A percentile compares a stretch with the other conserved stretches of the same genome.
Conservation (phyloP, 1,140 invertebrate genomes). For the Lutraria rhynchaena region DNA sequence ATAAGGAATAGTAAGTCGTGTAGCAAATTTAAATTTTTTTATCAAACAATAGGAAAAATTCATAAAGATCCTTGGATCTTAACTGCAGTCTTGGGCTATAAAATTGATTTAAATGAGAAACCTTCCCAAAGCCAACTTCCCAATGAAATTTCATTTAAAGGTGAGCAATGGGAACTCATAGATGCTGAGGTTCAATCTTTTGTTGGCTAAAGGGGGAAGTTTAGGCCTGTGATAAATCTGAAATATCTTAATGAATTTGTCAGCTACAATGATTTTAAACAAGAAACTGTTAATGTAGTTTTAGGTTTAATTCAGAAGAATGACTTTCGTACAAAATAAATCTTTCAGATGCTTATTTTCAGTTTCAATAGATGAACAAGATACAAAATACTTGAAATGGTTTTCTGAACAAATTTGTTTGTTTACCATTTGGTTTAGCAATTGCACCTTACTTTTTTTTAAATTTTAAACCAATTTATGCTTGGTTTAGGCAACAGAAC, state of each 20-base stretch:
- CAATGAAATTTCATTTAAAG: slow-evolving; percentile 30
- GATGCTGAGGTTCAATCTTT: slow-evolving; percentile 25
- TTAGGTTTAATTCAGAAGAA: slow-evolving; percentile 25
- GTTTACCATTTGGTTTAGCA: slow-evolving; percentile 5
- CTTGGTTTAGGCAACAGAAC: slow-evolving; percentile 36
- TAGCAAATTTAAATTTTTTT: slow-evolving; percentile 3
- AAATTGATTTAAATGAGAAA: slow-evolving; percentile 12
- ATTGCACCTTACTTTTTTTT: slow-evolving; percentile 45
- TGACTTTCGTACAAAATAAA: slow-evolving; percentile 43
- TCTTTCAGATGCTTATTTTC: slow-evolving; percentile 44
- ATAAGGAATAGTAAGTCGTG: not conserved
- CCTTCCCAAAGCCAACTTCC: slow-evolving; percentile 22
- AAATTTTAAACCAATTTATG: slow-evolving; percentile 49
- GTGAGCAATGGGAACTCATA: slow-evolving; percentile 21
- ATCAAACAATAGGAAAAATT: not conserved
- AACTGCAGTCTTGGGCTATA: slow-evolving; percentile 17
- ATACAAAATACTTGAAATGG: slow-evolving; percentile 33
- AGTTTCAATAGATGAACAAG: not conserved
- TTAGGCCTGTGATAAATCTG: slow-evolving; percentile 36
- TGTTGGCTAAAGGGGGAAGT: slow-evolving; percentile 21
- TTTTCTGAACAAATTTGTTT: slow-evolving; percentile 28
- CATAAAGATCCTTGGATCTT: slow-evolving; percentile 43
- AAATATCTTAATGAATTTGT: slow-evolving; percentile 54
- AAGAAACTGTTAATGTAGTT: slow-evolving; percentile 42
- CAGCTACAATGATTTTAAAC: slow-evolving; percentile 25